Evolutionary conservation across 2,888 invertebrate genomes (phyloP).

Genomic region (Eupithecia insigniata): DNA sequence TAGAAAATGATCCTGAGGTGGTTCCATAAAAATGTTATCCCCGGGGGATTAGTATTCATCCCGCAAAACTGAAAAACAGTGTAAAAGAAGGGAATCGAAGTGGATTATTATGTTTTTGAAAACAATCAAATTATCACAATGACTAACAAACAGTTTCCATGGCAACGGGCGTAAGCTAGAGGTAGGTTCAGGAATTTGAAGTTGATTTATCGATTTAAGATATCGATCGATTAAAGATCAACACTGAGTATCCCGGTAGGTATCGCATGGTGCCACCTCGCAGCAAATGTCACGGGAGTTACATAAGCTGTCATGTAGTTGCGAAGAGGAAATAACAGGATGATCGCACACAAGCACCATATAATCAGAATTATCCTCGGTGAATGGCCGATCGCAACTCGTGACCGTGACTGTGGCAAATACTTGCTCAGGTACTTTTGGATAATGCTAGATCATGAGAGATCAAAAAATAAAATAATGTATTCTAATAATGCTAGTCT

Average conservation of each 20-base stretch:
- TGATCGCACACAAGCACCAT: conserved; percentile 56
- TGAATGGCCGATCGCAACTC: conserved; percentile 67
- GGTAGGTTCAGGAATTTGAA: too few species aligned
- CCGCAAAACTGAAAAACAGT: too few species aligned
- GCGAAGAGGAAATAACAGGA: conserved; percentile 42
- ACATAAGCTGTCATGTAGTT: conserved; percentile 8
- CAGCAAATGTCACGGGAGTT: not conserved
- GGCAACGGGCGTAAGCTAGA: too few species aligned
- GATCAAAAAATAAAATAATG: not conserved
- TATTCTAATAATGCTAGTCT: too few species aligned
- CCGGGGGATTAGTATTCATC: too few species aligned
- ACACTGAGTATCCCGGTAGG: not conserved
- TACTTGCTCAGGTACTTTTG: conserved; percentile 38
- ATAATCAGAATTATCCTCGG: conserved; percentile 65
- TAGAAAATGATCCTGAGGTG: too few species aligned
- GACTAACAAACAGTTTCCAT: too few species aligned
- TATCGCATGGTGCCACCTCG: not conserved
- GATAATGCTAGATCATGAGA: conserved; percentile 45
- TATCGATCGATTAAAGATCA: not conserved
- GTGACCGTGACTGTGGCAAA: conserved; percentile 61
- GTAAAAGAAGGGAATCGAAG: too few species aligned
- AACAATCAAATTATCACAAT: too few species aligned
- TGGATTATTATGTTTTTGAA: too few species aligned
- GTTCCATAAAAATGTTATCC: too few species aligned
- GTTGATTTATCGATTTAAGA: too few species aligned